Evolutionary conservation across 2,888 invertebrate species (phyloP).

Genomic region (Drosophila quinaria): DNA sequence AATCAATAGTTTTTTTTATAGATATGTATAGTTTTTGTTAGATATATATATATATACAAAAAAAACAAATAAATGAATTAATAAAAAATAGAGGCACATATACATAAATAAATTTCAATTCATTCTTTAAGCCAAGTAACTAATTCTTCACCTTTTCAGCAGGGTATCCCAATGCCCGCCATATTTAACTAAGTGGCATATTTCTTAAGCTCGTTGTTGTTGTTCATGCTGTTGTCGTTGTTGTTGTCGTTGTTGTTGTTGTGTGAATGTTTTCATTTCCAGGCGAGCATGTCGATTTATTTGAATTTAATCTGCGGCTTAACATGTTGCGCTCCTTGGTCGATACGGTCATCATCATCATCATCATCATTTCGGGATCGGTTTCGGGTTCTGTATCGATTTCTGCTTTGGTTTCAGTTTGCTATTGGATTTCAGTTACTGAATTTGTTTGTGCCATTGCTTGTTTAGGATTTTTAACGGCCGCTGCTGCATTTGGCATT

Average conservation of each 20-base stretch:
- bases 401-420: slow-evolving; percentile 4
- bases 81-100: no score
- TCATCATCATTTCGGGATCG: slow-evolving; percentile 4
- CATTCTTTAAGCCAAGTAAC: background rate
- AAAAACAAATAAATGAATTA: no score
- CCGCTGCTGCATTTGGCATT: slow-evolving; percentile 44
- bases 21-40: no score
- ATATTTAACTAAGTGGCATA: background rate
- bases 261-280: slow-evolving; percentile 83
- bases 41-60: no score
- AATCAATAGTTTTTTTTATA: no score
- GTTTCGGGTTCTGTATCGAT: slow-evolving; percentile 22
- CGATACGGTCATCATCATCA: slow-evolving; percentile 12
- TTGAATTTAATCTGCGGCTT: slow-evolving; percentile 84
- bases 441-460: slow-evolving; percentile 23
- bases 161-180: slow-evolving; percentile 32
- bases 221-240: slow-evolving; percentile 38
- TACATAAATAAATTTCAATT: no score
- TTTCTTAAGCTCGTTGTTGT: slow-evolving; percentile 7
- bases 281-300: slow-evolving; percentile 84
- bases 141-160: background rate
- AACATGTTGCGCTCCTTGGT: slow-evolving; percentile 59
- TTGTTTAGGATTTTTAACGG: slow-evolving; percentile 10
- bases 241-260: slow-evolving; percentile 62
- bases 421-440: slow-evolving; percentile 25